phyloP scores from a whole-genome alignment of 2,113 vertebrate species.

The Hippocampus barbouri region DNA sequence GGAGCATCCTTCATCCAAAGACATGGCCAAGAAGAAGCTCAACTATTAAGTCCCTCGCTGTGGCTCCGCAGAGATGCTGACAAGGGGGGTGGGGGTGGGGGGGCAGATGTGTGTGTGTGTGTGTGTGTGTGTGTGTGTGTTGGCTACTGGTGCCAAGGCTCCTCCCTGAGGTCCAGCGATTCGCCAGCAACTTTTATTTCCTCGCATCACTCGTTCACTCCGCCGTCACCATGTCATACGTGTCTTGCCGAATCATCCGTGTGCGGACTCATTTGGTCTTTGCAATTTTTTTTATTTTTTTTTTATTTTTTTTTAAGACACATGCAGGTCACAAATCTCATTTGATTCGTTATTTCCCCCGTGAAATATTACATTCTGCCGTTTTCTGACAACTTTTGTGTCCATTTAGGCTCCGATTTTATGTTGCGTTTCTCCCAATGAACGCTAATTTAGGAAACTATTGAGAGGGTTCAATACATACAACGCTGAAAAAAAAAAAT shows the following conservation, averaged over 20 bases:
- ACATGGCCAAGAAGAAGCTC: not conserved
- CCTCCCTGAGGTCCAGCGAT: constrained; percentile 72
- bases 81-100: constrained; percentile 30
- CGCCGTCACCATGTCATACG: constrained; percentile 18
- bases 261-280: not conserved
- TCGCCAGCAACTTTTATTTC: constrained; percentile 62
- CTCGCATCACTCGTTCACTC: constrained; percentile 35
- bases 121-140: constrained; percentile 53
- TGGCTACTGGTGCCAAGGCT: constrained; percentile 43
- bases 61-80: not conserved
- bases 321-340: too few relatives aligned
- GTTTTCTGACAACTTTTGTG: too few relatives aligned
- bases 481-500: too few relatives aligned
- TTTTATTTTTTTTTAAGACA: constrained; percentile 23
- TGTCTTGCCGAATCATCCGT: not conserved
- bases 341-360: too few relatives aligned
- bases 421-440: too few relatives aligned
- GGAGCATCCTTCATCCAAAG: not conserved
- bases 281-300: not conserved
- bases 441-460: too few relatives aligned
- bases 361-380: not conserved
- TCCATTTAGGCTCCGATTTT: too few relatives aligned
- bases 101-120: constrained; percentile 29
- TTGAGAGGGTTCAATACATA: too few relatives aligned
- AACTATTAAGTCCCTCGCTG: not conserved